Base-by-base conservation (phyloP, 2,888 invertebrate genomes). In the Drosophila quasianomalipes region DNA sequence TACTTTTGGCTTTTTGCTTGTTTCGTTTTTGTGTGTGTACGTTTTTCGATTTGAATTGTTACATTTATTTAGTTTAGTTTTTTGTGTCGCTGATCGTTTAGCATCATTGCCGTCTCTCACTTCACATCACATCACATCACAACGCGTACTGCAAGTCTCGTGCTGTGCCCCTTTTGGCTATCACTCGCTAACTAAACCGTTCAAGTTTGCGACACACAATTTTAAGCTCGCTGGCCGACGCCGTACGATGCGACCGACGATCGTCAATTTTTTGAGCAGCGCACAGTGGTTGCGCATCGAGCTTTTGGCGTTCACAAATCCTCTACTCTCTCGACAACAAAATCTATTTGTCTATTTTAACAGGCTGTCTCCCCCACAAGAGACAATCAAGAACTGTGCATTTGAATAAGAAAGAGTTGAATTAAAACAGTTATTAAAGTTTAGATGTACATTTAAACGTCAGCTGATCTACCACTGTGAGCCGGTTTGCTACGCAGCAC, bases 81-180 rank as follows among this genome's bases (percentile, higher is more conserved):
- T 35, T 52, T 66, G 19, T 49, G 19, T 26, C 47, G 47, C 47
- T 47, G 59, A 63, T 55, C 62, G 71, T 66, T 54, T 61, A 76
- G 63, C 72, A 80, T 66, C 60, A 63, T 53, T 63, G 52, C 41
- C 37, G 67, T 49, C 55, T 47, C 61, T 74, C 59, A 74, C 79
- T 37, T 61, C 67, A 63, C 69, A 58, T 62, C 76, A 76, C 76
- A 37, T 61, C 70, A 61, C 65, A 64, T 59, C 76, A 76, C 76
- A 71, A 51, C 68, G 65, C 61, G 51, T 64, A 66, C 30, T 41
- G 47, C 54, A 55, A 82, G 62, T 72, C 70, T 65, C 47, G 65
- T 70, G 66, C 73, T 85, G 70, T 76, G 89, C 84, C 79, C 75
- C 76, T 72, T 75, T 76, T 72, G 86, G 79, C 84, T 79, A 86